Conservation (phyloP, 2,888 invertebrate genomes). For the Chymomyza procnemis region DNA sequence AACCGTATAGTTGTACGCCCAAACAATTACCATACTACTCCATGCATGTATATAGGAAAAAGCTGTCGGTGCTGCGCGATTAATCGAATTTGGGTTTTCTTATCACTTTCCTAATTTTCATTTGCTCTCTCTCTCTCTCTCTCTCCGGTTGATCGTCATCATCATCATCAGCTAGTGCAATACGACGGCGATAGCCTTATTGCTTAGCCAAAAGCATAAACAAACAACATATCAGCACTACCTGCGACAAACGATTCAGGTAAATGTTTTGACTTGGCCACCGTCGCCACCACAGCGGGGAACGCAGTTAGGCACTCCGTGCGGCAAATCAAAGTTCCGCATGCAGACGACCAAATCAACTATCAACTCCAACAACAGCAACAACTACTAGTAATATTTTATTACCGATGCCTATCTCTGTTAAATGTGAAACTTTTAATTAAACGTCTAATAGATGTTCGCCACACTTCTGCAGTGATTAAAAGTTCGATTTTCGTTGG, state of each 20-base stretch:
- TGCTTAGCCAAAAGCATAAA: constrained; percentile 19
- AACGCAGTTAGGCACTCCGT: background rate
- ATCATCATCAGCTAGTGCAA: background rate
- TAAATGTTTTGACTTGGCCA: constrained; percentile 63
- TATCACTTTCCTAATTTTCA: background rate
- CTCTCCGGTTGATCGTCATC: too few species aligned
- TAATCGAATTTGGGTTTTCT: background rate
- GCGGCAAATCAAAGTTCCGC: constrained; percentile 65
- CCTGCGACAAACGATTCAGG: constrained; percentile 66
- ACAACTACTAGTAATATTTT: background rate
- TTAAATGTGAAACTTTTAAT: constrained; percentile 67
- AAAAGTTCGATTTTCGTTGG: constrained; percentile 39
- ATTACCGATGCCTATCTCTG: background rate
- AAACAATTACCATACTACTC: background rate
- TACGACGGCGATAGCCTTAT: constrained; percentile 5
- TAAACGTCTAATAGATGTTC: constrained; percentile 70
- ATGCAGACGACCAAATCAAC: constrained; percentile 50
- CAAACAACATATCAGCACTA: background rate
- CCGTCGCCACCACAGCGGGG: constrained; percentile 52
- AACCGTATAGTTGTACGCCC: too few species aligned
- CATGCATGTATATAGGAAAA: background rate
- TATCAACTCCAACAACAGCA: constrained; percentile 52
- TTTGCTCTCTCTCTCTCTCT: background rate
- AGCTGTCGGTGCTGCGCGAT: background rate
- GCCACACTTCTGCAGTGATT: constrained; percentile 47